phyloP scores from a whole-genome alignment of 2,113 vertebrate genomes.

The Mus pahari region DNA sequence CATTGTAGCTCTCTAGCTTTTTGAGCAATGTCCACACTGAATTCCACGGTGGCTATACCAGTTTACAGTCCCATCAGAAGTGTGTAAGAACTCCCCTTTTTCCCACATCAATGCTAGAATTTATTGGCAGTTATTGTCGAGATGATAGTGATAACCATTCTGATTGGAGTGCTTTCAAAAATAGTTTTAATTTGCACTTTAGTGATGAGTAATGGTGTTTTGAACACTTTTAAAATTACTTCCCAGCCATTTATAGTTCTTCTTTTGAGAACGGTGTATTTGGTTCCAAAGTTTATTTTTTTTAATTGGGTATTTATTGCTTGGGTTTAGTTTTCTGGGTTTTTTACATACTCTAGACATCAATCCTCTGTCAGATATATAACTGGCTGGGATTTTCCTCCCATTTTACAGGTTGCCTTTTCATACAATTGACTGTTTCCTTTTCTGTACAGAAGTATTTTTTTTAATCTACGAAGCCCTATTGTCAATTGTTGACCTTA shows the following conservation, averaged over 20 bases:
- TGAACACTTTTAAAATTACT: neutral
- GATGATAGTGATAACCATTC: neutral
- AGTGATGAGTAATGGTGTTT: neutral
- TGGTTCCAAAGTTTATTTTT: neutral
- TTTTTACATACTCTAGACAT: neutral
- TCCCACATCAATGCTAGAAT: neutral
- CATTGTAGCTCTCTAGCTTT: neutral
- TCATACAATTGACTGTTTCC: neutral
- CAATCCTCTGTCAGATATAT: neutral
- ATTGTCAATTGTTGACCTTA: neutral
- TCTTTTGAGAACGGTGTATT: neutral
- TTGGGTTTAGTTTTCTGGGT: neutral
- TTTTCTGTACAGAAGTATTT: neutral
- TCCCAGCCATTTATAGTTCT: neutral
- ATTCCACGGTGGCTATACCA: too few relatives aligned
- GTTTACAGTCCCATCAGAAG: neutral
- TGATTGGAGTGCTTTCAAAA: neutral
- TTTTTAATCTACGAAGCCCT: too few relatives aligned
- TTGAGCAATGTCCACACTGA: neutral
- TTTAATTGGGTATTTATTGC: neutral
- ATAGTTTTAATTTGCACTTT: neutral
- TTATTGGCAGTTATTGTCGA: neutral
- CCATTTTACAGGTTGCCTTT: too few relatives aligned
- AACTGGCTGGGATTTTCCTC: neutral
- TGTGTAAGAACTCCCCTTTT: too few relatives aligned